Evolutionary conservation across 2,888 invertebrate species (phyloP), one percentile per base, ranked within the genome.

Genomic region (Monochamus alternatus): DNA sequence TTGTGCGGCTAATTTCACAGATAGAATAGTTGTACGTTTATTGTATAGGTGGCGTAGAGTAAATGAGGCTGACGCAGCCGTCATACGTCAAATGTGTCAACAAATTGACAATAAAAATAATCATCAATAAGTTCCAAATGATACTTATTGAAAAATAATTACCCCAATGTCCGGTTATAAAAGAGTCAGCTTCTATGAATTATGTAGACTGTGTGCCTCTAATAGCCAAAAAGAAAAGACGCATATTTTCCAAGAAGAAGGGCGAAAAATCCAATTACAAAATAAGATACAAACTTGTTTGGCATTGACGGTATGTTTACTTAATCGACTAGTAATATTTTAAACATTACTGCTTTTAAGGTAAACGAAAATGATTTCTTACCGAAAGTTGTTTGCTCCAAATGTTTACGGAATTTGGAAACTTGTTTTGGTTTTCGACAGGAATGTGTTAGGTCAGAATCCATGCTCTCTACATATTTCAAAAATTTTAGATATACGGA

Each of bases 141-240:
- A 59, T 51, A 72, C 70, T 70, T 64, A 77, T 51, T 63, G 62
- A 73, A 30, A 71, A 63, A 9, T 63, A 67, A 30, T 69, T 72
- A 77, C 78, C 22, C 22, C 81, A 85, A 93, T 93, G 93, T 91
- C 93, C 81, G 93, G 92, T 84, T 93, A 93, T 87, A 92, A 92
- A 83, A 91, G 93, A 84, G 94, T 94, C 55, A 93, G 93, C 88
- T 94, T 93, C 87, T 93, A 93, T 86, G 94, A 94, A 88, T 88
- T 94, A 83, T 94, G 94, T 86, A 91, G 94, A 82, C 89, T 94
- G 78, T 94, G 94, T 87, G 93, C 93, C 10, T 93, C 93, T 30
- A 92, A 92, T 80, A 93, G 92, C 84, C 92, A 93, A 84, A 92
- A 92, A 75, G 91, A 90, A 80, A 93, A 92, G 87, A 91, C 92